Conservation (phyloP, 2,888 invertebrate genomes). For the Gandaritis pyraliata region DNA sequence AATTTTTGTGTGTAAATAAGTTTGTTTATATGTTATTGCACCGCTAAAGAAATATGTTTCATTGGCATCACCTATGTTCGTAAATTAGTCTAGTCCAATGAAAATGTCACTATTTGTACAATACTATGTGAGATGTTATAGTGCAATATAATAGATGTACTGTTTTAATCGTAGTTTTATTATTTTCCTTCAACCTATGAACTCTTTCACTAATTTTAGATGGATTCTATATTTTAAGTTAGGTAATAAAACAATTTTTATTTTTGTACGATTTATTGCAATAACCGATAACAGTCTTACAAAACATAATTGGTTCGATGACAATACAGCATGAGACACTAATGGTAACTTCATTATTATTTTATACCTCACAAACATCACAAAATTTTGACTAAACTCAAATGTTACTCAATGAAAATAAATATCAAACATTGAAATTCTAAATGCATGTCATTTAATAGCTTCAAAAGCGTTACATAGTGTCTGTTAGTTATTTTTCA, state of each 20-base stretch:
- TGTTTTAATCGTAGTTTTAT: slow-evolving; percentile 61
- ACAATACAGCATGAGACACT: slow-evolving; percentile 71
- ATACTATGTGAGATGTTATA: slow-evolving; percentile 82
- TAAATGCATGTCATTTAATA: slow-evolving; percentile 21
- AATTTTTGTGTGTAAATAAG: slow-evolving; percentile 45
- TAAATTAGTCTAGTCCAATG: slow-evolving; percentile 53
- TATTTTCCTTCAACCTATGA: not conserved
- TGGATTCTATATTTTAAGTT: not conserved
- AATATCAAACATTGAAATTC: slow-evolving; percentile 36
- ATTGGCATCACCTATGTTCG: slow-evolving; percentile 60
- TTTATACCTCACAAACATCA: slow-evolving; percentile 63
- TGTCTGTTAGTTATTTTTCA: slow-evolving; percentile 37
- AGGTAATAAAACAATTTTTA: slow-evolving; percentile 27
- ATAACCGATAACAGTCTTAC: slow-evolving; percentile 82
- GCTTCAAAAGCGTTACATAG: slow-evolving; percentile 40
- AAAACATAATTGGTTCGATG: slow-evolving; percentile 69
- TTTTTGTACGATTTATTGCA: slow-evolving; percentile 80
- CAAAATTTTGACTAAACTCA: slow-evolving; percentile 70
- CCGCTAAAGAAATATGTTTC: slow-evolving; percentile 55
- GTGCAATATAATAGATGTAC: slow-evolving; percentile 81
- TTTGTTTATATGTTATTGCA: slow-evolving; percentile 49
- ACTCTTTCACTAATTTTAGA: no score
- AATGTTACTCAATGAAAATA: slow-evolving; percentile 46
- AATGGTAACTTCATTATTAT: slow-evolving; percentile 77
- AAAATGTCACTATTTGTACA: slow-evolving; percentile 75